phyloP scores from a whole-genome alignment of 64 coral and sea anemone genomes.

The Platygyra sinensis region DNA sequence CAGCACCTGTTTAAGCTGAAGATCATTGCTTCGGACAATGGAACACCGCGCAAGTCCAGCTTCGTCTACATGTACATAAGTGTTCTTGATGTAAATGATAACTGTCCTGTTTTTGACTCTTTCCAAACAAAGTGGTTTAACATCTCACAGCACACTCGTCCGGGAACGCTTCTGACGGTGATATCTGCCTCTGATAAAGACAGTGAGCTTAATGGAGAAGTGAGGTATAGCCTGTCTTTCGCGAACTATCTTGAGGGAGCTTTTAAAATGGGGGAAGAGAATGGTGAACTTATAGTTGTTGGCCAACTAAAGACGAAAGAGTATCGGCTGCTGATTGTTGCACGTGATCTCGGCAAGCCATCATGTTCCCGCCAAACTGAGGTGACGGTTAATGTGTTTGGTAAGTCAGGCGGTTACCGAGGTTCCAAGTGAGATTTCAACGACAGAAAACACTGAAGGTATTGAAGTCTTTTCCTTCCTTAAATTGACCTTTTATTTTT shows the following conservation, averaged over 20 bases:
- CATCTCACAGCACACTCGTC: slow-evolving; percentile 10
- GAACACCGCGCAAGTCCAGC: slow-evolving; percentile 43
- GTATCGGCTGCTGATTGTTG: slow-evolving; percentile 46
- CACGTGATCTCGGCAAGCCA: slow-evolving; percentile 54
- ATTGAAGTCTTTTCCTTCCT: background rate
- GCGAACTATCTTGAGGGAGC: background rate
- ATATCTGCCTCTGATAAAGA: slow-evolving; percentile 61
- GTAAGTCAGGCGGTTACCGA: background rate
- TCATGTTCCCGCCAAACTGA: slow-evolving; percentile 59
- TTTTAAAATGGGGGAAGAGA: slow-evolving; percentile 38
- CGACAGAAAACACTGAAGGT: background rate
- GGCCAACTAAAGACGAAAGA: background rate
- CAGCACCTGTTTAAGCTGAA: slow-evolving; percentile 29
- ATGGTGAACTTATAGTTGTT: slow-evolving; percentile 2
- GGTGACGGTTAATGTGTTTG: slow-evolving; percentile 11
- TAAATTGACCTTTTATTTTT: background rate
- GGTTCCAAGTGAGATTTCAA: background rate
- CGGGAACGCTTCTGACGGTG: slow-evolving; percentile 33
- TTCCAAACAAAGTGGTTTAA: slow-evolving; percentile 14
- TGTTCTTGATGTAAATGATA: slow-evolving; percentile 61
- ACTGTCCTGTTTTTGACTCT: slow-evolving; percentile 65
- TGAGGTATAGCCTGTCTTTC: slow-evolving; percentile 33
- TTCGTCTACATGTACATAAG: slow-evolving; percentile 7
- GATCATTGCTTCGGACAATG: slow-evolving; percentile 64
- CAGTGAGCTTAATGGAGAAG: slow-evolving; percentile 56